Evolutionary conservation across 2,797 vertebrate species (phyloP), one percentile per base, ranked within the genome.

Genomic region (Taeniopygia guttata): DNA sequence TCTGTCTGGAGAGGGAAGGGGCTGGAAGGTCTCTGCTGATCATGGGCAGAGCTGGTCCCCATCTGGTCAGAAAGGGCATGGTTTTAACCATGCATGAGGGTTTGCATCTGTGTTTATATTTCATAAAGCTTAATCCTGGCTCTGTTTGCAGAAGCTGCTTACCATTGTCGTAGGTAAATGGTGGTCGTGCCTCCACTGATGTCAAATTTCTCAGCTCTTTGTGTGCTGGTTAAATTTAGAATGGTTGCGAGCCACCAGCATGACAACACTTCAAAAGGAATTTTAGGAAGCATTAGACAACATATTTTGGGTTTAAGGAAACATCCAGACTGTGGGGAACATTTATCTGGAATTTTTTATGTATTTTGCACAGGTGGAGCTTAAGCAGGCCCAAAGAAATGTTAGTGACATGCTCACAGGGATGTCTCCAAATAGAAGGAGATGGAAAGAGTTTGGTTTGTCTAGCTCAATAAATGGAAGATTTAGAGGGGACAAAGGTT

Each of bases 101-200:
- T 59, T 85, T 87, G 56, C 34, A 68, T 60, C 54, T 91, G 38
- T 59, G 43, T 89, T 78, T 81, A 4, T 87, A 38, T 90, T 90
- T 73, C 43, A 76, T 66, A 84, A 52, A 70, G 74, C 18, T 59
- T 66, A 88, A 88, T 88, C 51, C 66, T 45, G 69, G 55, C 30
- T 34, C 30, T 91, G 42, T 87, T 83, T 96, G 69, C 66, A 90
- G 81, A 72, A 95, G 43, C 58, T 68, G 40, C 58, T 84, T 62
- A 54, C 17, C 7, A 0, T 3, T 70, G 38, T 51, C 64, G 55
- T 29, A 51, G 51, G 56, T 74, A 60, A 87, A 87, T 29, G 42
- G 73, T 3, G 38, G 60, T 42, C 3, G 2, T 17, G n/a, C 20
- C 48, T 90, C 32, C 0, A 0, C 4, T 0, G 1, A n/a, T 55